Percentiles rank a stretch among this genome's conserved stretches.
Evolutionary conservation across 1,140 invertebrate genomes (phyloP).

Genomic region (Monochamus saltuarius): DNA sequence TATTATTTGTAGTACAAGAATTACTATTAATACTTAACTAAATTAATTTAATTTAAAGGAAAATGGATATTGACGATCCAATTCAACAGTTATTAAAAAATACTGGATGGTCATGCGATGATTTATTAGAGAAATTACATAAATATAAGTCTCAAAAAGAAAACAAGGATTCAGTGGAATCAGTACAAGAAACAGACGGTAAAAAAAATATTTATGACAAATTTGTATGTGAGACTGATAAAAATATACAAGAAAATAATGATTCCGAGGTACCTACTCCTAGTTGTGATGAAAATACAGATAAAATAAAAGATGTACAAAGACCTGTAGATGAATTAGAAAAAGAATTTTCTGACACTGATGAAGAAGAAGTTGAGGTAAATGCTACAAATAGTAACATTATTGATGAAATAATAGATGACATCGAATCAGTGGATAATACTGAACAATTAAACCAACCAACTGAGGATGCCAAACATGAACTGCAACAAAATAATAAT

Average conservation of each 20-base stretch:
- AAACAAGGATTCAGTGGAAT: not conserved
- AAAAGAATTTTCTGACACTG: conserved; percentile 9
- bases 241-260: too few species aligned
- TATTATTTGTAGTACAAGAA: too few species aligned
- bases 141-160: conserved; percentile 7
- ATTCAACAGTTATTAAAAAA: conserved; percentile 12
- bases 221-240: too few species aligned
- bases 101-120: conserved; percentile 15
- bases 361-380: conserved; percentile 7
- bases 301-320: too few species aligned
- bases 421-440: not conserved
- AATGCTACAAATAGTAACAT: conserved; percentile 4
- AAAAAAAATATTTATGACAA: too few species aligned
- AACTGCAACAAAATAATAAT: not conserved
- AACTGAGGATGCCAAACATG: not conserved
- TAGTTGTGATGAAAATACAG: too few species aligned
- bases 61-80: conserved; percentile 6
- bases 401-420: conserved; percentile 13
- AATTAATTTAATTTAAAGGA: too few species aligned
- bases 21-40: too few species aligned
- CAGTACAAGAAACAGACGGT: not conserved
- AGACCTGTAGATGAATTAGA: too few species aligned
- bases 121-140: conserved; percentile 6
- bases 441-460: not conserved
- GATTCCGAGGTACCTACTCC: too few species aligned